Evolutionary conservation across 2,888 invertebrate species (phyloP).

Genomic region (Drosophila lacicola): DNA sequence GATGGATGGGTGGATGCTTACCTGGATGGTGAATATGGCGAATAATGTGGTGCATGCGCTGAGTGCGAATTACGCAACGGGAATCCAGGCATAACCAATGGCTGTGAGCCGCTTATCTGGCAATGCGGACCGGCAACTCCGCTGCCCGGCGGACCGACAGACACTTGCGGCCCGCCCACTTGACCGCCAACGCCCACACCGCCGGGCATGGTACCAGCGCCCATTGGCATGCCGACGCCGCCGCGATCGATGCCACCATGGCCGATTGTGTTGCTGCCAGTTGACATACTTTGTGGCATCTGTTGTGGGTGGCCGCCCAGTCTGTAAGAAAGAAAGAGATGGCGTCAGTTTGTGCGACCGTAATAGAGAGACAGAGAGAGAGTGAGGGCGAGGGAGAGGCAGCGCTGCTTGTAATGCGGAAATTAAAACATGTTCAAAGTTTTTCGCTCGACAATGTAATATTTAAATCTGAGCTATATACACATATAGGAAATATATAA

Average conservation of each 20-base stretch:
- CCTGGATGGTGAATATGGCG: conserved; percentile 95
- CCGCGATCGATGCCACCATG: conserved; percentile 84
- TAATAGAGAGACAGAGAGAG: neutral
- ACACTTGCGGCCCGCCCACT: conserved; percentile 64
- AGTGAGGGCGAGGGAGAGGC: neutral
- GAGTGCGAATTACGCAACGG: conserved; percentile 89
- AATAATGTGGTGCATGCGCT: conserved; percentile 91
- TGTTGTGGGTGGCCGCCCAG: conserved; percentile 85
- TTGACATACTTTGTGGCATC: conserved; percentile 87
- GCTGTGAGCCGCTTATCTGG: conserved; percentile 89
- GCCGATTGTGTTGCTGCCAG: conserved; percentile 87
- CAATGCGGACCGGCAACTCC: conserved; percentile 87
- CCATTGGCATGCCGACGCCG: conserved; percentile 76
- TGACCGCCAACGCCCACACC: conserved; percentile 69
- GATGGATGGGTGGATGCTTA: conserved; percentile 55
- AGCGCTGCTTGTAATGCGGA: conserved; percentile 71
- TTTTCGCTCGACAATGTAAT: conserved; percentile 52
- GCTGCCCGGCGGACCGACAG: conserved; percentile 53
- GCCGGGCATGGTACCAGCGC: conserved; percentile 73
- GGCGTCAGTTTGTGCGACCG: neutral
- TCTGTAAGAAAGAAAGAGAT: conserved; percentile 67
- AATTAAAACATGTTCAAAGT: conserved; percentile 77
- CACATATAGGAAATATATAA: conserved; percentile 12
- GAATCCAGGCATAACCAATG: conserved; percentile 95
- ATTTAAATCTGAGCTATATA: conserved; percentile 40